A percentile compares a stretch with the other conserved stretches of the same genome.
Conservation (phyloP, 2,797 vertebrate genomes). For the Xiphophorus birchmanni region DNA sequence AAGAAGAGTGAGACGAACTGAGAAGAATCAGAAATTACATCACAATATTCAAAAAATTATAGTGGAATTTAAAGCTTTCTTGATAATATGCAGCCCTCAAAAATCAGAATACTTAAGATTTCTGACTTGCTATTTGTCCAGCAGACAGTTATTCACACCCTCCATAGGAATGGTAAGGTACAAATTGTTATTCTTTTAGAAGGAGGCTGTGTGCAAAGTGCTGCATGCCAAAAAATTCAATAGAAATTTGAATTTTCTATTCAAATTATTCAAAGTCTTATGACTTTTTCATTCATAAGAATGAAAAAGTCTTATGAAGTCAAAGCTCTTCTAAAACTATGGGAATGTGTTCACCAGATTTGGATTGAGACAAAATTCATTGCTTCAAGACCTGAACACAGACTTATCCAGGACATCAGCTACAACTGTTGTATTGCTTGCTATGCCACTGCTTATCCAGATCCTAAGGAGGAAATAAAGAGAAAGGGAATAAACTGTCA, state of each 20-base stretch:
- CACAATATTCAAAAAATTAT: not conserved
- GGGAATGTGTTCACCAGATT: not conserved
- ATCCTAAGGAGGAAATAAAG: not conserved
- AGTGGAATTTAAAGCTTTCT: not conserved
- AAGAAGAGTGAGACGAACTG: not conserved
- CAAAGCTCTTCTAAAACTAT: not conserved
- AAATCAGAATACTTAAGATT: not conserved
- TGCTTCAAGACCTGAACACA: not conserved
- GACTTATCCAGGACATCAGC: not conserved
- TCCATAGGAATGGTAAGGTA: not conserved
- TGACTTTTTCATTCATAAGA: too few relatives aligned
- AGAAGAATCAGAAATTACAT: not conserved
- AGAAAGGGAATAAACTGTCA: not conserved
- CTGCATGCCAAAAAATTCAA: not conserved
- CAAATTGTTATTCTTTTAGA: not conserved
- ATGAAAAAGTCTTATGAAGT: not conserved
- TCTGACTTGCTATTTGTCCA: not conserved
- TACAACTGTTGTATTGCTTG: not conserved
- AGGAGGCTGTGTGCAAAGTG: not conserved
- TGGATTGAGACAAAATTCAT: not conserved
- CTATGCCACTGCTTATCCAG: not conserved
- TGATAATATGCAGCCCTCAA: not conserved
- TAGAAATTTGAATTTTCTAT: not conserved
- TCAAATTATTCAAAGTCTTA: too few relatives aligned
- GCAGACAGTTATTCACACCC: not conserved